Conservation (phyloP, 2,113 vertebrate species). For the Tychaedon coryphoeus region DNA sequence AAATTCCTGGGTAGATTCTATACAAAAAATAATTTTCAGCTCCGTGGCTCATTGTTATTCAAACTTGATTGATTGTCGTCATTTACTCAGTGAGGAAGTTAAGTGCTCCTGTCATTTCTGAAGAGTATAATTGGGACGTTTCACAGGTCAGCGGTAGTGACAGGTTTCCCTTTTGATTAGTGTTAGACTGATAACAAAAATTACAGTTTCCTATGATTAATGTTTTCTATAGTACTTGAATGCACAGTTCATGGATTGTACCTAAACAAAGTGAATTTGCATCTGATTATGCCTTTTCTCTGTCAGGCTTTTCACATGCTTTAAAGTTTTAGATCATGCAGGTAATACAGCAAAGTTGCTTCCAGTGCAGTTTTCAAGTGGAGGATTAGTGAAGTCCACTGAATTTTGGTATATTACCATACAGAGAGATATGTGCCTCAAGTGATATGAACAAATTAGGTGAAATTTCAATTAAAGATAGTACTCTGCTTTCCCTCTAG, state of each 20-base stretch:
- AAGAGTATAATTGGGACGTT: slow-evolving; percentile 92
- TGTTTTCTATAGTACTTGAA: slow-evolving; percentile 73
- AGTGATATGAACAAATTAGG: background rate
- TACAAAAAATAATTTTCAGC: slow-evolving; percentile 92
- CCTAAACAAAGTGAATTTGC: slow-evolving; percentile 79
- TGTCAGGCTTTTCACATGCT: background rate
- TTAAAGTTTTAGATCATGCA: slow-evolving; percentile 13
- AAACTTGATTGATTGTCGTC: slow-evolving; percentile 88
- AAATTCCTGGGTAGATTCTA: slow-evolving; percentile 90
- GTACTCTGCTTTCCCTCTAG: background rate
- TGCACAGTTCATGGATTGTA: slow-evolving; percentile 54
- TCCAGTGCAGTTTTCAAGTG: background rate
- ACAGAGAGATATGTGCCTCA: background rate
- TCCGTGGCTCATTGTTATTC: slow-evolving; percentile 91
- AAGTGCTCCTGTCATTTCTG: slow-evolving; percentile 92
- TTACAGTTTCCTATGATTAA: slow-evolving; percentile 86
- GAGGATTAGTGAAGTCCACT: background rate
- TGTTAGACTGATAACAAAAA: slow-evolving; percentile 92
- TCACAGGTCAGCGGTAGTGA: slow-evolving; percentile 89
- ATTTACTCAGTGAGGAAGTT: slow-evolving; percentile 88
- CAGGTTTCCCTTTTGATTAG: slow-evolving; percentile 94
- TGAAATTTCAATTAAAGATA: background rate
- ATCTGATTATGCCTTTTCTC: slow-evolving; percentile 70
- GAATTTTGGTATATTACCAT: background rate
- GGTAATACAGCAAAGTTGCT: slow-evolving; percentile 17